phyloP scores from a whole-genome alignment of 2,797 vertebrate genomes.

The Naso thynnoides region DNA sequence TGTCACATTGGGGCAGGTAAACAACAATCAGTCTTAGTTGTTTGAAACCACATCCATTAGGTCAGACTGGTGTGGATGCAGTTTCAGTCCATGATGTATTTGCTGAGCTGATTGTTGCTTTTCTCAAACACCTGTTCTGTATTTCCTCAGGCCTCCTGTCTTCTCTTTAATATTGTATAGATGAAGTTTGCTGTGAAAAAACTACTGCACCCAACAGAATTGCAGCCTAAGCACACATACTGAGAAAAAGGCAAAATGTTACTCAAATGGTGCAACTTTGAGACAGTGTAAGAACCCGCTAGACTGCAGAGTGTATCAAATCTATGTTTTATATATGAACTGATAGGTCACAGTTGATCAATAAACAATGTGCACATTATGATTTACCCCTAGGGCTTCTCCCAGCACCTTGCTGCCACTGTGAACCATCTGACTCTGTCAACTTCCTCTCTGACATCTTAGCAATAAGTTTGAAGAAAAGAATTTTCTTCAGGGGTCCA shows the following conservation, averaged over 20 bases:
- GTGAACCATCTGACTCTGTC: neutral
- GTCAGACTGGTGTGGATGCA: neutral
- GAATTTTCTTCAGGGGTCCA: neutral
- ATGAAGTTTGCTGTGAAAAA: neutral
- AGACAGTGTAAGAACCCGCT: neutral
- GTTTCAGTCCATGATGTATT: neutral
- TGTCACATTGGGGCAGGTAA: neutral
- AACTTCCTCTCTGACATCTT: neutral
- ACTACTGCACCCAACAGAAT: neutral
- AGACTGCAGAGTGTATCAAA: neutral
- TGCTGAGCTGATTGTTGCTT: neutral
- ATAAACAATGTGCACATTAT: neutral
- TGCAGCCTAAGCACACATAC: neutral
- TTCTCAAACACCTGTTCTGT: neutral
- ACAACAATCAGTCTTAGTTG: neutral
- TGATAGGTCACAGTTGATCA: neutral
- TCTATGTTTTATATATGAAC: neutral
- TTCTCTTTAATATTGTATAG: neutral
- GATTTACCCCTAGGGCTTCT: neutral
- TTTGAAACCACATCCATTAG: neutral
- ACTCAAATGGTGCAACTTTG: neutral
- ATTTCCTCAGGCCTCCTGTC: constrained; percentile 2
- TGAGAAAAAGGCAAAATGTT: no score
- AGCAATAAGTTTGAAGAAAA: neutral
- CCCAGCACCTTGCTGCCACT: neutral